Evolutionary conservation across 1,140 invertebrate genomes (phyloP).

Genomic region (Cherax quadricarinatus): DNA sequence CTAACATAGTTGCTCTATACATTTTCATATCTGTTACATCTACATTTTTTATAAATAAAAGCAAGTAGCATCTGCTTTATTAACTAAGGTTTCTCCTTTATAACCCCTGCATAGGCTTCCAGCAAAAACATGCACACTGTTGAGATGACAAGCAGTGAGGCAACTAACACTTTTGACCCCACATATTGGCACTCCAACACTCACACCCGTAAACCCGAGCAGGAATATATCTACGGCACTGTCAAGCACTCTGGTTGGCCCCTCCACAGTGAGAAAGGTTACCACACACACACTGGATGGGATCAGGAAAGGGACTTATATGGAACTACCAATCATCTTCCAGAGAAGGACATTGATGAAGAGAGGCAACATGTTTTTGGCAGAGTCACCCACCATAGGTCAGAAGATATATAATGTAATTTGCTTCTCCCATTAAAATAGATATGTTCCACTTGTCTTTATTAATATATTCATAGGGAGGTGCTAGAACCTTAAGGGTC

Average conservation of each 20-base stretch:
- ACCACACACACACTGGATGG: slow-evolving; percentile 49
- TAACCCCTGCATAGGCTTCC: slow-evolving; percentile 51
- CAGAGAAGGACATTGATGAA: slow-evolving; percentile 13
- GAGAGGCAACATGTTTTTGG: slow-evolving; percentile 42
- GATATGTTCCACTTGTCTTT: neutral
- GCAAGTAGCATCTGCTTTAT: neutral
- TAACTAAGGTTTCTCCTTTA: neutral
- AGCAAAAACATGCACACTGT: slow-evolving; percentile 72
- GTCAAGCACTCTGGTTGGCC: slow-evolving; percentile 74
- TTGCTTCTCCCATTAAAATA: neutral
- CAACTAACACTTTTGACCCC: slow-evolving; percentile 42
- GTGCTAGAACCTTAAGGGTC: too few species aligned
- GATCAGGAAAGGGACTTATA: neutral
- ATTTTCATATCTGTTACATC: too few species aligned
- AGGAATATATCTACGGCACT: slow-evolving; percentile 48
- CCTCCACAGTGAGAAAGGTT: slow-evolving; percentile 17
- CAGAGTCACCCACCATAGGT: slow-evolving; percentile 49
- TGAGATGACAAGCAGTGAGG: slow-evolving; percentile 65
- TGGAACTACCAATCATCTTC: slow-evolving; percentile 36
- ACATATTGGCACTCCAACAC: slow-evolving; percentile 15
- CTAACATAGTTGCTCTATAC: too few species aligned
- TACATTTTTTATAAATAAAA: neutral
- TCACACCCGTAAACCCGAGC: slow-evolving; percentile 12
- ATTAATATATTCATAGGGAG: too few species aligned
- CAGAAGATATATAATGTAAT: neutral